Evolutionary conservation across 2,113 vertebrate genomes (phyloP), one percentile per base, ranked within the genome.

Genomic region (Clarias batrachus): DNA sequence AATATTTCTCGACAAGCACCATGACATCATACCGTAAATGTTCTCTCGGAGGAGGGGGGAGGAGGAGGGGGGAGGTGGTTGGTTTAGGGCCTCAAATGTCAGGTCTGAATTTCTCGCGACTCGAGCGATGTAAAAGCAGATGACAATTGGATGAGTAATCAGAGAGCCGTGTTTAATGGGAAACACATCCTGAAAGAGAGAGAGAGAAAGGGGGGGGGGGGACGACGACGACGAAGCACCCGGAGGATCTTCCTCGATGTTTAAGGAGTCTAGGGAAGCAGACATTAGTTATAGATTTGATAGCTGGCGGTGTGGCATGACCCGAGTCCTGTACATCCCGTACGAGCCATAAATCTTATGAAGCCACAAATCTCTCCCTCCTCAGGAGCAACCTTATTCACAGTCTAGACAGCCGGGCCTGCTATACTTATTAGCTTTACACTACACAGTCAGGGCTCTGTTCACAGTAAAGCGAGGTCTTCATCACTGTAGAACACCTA

Each of bases 101-200:
- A 70, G 66, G 63, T 23, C 59, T 21, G 54, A 86, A 86, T 80
- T 68, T 86, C 76, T 86, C 2, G 5, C 27, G 37, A 56, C 48
- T 79, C 23, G 30, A 65, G 25, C 17, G 60, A 9, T 30, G 33
- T 62, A 76, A 74, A 84, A 23, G 6, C 37, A 60, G 71, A 76
- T 62, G 93, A 92, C 91, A 85, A 68, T 52, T 14, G 9, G 60
- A 56, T 85, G 63, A 84, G 87, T 62, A 85, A 76, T 68, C 84
- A 66, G 60, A 85, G 17, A 77, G 76, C 27, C 17, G 37, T 27
- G 37, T 85, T 56, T 77, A 85, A 77, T 78, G 19, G 41, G 71
- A 52, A 76, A 77, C 59, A 33, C 59, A 65, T 68, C 74, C 73
- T 33, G 41, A 65, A 25, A 76, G 71, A 78, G 57, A 19, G 16